Percentiles rank a stretch among this genome's conserved stretches.
Evolutionary conservation across 1,140 invertebrate genomes (phyloP).

Genomic region (Lordiphosa clarofinis): DNA sequence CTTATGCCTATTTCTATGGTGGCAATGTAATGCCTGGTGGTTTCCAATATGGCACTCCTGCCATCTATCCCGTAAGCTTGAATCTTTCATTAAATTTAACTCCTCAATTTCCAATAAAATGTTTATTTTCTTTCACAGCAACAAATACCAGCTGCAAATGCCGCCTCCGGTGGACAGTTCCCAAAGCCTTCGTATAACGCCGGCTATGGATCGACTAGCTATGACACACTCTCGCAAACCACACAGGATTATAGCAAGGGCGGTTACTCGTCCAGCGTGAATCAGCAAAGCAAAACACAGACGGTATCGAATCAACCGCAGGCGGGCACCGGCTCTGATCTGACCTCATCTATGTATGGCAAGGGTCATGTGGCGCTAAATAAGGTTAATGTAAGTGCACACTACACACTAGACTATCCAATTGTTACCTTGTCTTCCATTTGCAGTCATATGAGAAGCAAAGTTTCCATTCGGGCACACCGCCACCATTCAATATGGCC

Average conservation of each 20-base stretch:
- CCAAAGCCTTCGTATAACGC: conserved; percentile 85
- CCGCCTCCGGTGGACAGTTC: conserved; percentile 84
- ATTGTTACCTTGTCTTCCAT: no score
- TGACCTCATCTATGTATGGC: conserved; percentile 85
- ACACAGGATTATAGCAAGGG: conserved; percentile 83
- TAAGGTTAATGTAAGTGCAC: conserved; percentile 88
- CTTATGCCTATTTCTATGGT: conserved; percentile 87
- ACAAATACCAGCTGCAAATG: conserved; percentile 85
- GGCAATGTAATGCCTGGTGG: conserved; percentile 85
- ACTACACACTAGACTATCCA: no score
- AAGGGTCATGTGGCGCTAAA: conserved; percentile 87
- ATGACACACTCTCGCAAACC: conserved; percentile 83
- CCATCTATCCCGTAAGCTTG: conserved; percentile 84
- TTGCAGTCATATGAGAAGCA: conserved; percentile 92
- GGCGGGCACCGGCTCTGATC: conserved; percentile 83
- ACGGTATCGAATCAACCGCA: conserved; percentile 81
- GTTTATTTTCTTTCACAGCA: conserved; percentile 59
- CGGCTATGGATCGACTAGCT: conserved; percentile 84
- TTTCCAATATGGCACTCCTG: conserved; percentile 87
- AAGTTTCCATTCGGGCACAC: conserved; percentile 90
- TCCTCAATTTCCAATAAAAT: not conserved
- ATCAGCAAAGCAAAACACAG: conserved; percentile 81
- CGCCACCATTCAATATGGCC: conserved; percentile 88
- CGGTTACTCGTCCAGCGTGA: conserved; percentile 81
- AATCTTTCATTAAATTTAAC: not conserved